phyloP scores from a whole-genome alignment of 1,140 invertebrate genomes.

The Panagrolaimus sp. region DNA sequence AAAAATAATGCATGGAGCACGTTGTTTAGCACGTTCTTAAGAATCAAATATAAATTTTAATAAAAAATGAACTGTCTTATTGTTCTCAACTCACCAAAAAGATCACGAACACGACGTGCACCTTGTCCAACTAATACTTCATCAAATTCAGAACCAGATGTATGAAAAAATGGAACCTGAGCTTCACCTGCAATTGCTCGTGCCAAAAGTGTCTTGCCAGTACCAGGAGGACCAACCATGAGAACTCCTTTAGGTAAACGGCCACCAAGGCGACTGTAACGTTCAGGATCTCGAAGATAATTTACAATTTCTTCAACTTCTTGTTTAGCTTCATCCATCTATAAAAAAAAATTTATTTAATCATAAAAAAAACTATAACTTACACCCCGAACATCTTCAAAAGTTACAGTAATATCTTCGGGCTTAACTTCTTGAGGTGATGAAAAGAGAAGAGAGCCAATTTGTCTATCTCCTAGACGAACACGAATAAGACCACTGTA shows the following conservation, averaged over 20 bases:
- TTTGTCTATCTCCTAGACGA: conserved; percentile 36
- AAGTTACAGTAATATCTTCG: conserved; percentile 89
- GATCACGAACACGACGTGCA: conserved; percentile 81
- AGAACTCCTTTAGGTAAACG: conserved; percentile 92
- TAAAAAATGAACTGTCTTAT: background rate
- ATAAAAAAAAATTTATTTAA: conserved; percentile 30
- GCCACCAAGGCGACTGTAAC: conserved; percentile 85
- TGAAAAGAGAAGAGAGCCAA: conserved; percentile 45
- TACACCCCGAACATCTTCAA: conserved; percentile 90
- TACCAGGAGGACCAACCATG: conserved; percentile 86
- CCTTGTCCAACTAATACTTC: conserved; percentile 96
- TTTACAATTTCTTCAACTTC: conserved; percentile 94
- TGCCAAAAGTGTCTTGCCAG: conserved; percentile 91
- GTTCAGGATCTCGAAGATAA: conserved; percentile 87
- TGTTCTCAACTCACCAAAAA: conserved; percentile 80
- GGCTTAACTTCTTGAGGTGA: conserved; percentile 79
- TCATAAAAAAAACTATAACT: conserved; percentile 40
- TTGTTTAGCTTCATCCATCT: conserved; percentile 88
- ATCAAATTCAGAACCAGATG: conserved; percentile 95
- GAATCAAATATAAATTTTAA: background rate
- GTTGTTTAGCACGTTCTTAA: conserved; percentile 70
- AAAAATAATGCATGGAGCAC: conserved; percentile 93
- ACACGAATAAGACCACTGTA: conserved; percentile 25
- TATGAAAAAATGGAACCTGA: conserved; percentile 94
- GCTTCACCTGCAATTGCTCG: conserved; percentile 97